Evolutionary conservation across 2,113 vertebrate species (phyloP).

Genomic region (Campylorhamphus procurvoides): DNA sequence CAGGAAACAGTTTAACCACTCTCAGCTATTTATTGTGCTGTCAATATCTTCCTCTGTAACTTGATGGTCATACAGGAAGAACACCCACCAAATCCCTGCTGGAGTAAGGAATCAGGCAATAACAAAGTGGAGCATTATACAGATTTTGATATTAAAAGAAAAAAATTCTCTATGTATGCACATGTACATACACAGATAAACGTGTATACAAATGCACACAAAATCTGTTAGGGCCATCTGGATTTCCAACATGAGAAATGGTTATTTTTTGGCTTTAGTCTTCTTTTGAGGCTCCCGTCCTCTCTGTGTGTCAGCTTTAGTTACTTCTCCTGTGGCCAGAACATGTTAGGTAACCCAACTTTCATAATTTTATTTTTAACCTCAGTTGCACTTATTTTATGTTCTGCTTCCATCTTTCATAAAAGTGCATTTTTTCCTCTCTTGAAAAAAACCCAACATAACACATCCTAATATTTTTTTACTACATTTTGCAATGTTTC

Average conservation of each 20-base stretch:
- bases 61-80: slow-evolving; percentile 2
- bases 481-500: neutral
- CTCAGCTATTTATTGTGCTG: slow-evolving; percentile 29
- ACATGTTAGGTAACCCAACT: slow-evolving; percentile 7
- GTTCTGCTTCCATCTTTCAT: neutral
- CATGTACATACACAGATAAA: neutral
- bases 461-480: neutral
- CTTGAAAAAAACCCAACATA: neutral
- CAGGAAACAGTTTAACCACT: slow-evolving; percentile 36
- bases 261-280: slow-evolving; percentile 10
- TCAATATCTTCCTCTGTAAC: neutral
- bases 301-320: neutral
- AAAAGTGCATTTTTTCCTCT: neutral
- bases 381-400: neutral
- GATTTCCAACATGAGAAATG: slow-evolving; percentile 7
- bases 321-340: neutral
- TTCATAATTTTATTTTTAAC: neutral
- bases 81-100: neutral
- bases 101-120: neutral
- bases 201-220: neutral
- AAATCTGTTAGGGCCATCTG: slow-evolving; percentile 42
- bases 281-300: neutral
- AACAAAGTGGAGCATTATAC: neutral
- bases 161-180: neutral
- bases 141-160: neutral